Evolutionary conservation across 2,113 vertebrate genomes (phyloP), one percentile per base, ranked within the genome.

Genomic region (Gavia stellata): DNA sequence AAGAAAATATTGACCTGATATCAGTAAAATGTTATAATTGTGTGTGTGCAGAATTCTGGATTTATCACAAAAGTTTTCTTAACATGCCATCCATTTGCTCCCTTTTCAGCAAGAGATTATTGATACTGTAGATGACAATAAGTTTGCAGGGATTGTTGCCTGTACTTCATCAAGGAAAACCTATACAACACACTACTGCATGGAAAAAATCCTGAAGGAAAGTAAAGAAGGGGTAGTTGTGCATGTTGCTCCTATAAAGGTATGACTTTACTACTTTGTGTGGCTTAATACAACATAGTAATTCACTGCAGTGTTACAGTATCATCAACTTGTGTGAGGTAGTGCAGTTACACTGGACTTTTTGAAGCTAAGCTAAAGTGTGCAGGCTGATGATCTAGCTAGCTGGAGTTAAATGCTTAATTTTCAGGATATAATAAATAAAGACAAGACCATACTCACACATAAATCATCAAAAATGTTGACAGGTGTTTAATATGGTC

Each of bases 121-220:
- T 4, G 97, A 97, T 63, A 88, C 91, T 7, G 96, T 98, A 70
- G 97, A 96, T 62, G 97, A 97, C 33, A 90, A 94, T 47, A 96
- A 97, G n/a, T 97, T 97, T 53, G 97, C 95, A 3, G 96, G 97
- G 25, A 97, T 95, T 34, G 94, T 97, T 52, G 98, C 96, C 20
- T 86, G 91, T 18, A 96, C 96, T 1, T 98, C 96, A 25, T 98
- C 97, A 28, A 97, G 97, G 33, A 98, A 98, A 89, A 98, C 95
- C 9, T 97, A 92, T 17, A 91, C 94, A 29, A 97, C 95, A 38
- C 96, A 96, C 80, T 97, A 97, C 49, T 97, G 97, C 82, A 97
- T 97, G 96, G 95, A 97, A 86, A 97, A 97, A 49, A 87, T 97
- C 44, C 66, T 98, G 49, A 94, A 59, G 66, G 92, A 96, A 53